phyloP scores from a whole-genome alignment of 2,797 vertebrate genomes.

The Syngnathus acus region DNA sequence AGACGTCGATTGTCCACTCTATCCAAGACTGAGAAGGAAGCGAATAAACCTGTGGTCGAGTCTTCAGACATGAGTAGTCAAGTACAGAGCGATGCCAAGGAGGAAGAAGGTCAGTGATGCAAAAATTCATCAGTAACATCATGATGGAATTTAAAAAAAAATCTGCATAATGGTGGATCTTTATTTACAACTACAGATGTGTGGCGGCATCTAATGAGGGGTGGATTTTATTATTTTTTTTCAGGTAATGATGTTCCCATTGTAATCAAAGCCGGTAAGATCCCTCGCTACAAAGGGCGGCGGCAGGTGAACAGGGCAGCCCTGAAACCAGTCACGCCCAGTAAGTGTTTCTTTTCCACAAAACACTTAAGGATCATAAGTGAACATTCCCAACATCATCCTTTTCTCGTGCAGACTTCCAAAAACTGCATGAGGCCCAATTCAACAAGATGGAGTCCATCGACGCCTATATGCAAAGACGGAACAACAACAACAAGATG shows the following conservation, averaged over 20 bases:
- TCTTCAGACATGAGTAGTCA: background rate
- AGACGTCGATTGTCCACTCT: conserved; percentile 36
- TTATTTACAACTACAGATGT: no score
- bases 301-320: conserved; percentile 48
- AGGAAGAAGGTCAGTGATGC: conserved; percentile 13
- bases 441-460: conserved; percentile 97
- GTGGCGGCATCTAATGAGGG: no score
- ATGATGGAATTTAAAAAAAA: no score
- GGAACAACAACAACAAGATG: conserved; percentile 53
- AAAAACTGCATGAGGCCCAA: conserved; percentile 86
- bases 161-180: no score
- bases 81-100: background rate
- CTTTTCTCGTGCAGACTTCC: conserved; percentile 74
- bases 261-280: conserved; percentile 54
- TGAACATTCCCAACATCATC: background rate
- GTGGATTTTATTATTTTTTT: background rate
- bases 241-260: conserved; percentile 24
- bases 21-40: conserved; percentile 6
- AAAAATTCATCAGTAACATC: background rate
- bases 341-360: conserved; percentile 61
- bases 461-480: conserved; percentile 82
- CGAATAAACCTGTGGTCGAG: background rate
- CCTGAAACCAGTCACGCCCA: conserved; percentile 75
- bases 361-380: accelerated
- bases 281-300: conserved; percentile 50